phyloP scores from a whole-genome alignment of 2,888 invertebrate species.

The Caenorhabditis sp. region DNA sequence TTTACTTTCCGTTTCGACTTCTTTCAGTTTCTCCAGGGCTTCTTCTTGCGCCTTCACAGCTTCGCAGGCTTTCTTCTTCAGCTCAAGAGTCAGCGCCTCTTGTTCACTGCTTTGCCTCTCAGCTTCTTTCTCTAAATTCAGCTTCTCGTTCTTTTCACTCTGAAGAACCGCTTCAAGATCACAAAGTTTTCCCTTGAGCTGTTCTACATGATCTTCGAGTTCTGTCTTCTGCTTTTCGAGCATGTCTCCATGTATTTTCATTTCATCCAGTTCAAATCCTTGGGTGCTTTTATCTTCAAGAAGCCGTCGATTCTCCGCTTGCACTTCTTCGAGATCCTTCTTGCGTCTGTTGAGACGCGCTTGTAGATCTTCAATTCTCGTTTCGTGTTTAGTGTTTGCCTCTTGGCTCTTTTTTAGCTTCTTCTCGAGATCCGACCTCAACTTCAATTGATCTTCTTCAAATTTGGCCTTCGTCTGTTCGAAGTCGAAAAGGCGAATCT shows the following conservation, averaged over 20 bases:
- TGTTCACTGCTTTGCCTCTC: not conserved
- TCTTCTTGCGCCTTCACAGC: not conserved
- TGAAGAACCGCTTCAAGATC: not conserved
- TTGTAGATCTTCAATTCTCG: conserved; percentile 23
- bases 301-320: conserved; percentile 36
- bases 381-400: not conserved
- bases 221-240: conserved; percentile 14
- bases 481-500: conserved; percentile 52
- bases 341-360: conserved; percentile 13
- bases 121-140: conserved; percentile 5
- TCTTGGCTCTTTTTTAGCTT: conserved; percentile 22
- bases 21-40: conserved; percentile 2
- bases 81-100: not conserved
- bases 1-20: conserved; percentile 21
- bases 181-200: not conserved
- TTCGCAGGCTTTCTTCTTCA: not conserved
- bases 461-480: conserved; percentile 40
- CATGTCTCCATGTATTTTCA: conserved; percentile 26
- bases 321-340: conserved; percentile 36
- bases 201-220: conserved; percentile 1
- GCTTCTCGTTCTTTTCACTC: conserved; percentile 8
- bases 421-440: conserved; percentile 32
- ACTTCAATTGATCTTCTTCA: conserved; percentile 45
- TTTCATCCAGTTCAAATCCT: conserved; percentile 44
- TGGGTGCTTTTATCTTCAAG: conserved; percentile 29